Percentiles rank a stretch among this genome's conserved stretches.
These are phyloP conservation scores for Monodelphis domestica DNA, from an alignment of 2,797 vertebrate species.

Conservation along the genomic window DNA sequence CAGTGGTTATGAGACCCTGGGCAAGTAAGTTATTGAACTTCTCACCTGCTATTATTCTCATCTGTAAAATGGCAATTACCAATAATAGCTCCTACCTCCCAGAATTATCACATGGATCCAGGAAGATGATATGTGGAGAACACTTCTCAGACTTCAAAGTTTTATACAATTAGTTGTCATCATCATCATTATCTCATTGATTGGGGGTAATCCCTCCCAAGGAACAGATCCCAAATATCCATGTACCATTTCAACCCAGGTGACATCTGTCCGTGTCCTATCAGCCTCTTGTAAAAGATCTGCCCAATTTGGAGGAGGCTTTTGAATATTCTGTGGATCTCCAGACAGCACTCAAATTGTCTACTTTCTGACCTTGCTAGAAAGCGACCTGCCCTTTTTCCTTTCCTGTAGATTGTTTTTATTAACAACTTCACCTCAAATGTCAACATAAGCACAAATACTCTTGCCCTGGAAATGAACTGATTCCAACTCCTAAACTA, in stretches of 20 bases:
- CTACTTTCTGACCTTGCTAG: too few species aligned
- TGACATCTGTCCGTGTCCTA: background rate
- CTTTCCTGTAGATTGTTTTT: background rate
- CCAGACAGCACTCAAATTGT: background rate
- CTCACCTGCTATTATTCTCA: background rate
- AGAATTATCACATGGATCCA: background rate
- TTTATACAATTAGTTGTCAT: background rate
- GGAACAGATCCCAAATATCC: background rate
- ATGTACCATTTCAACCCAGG: background rate
- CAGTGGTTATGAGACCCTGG: background rate
- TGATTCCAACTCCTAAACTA: background rate
- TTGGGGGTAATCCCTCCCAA: background rate
- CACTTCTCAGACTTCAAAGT: background rate
- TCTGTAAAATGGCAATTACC: background rate
- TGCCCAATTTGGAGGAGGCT: background rate
- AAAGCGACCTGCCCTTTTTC: background rate
- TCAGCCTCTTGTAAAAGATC: background rate
- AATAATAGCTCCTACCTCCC: background rate
- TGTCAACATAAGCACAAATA: background rate
- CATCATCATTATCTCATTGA: background rate
- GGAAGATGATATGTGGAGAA: background rate
- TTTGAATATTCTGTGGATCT: background rate
- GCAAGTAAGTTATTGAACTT: too few species aligned
- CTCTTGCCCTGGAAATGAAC: background rate
- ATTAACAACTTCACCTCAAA: background rate